phyloP scores from a whole-genome alignment of 2,797 vertebrate genomes.

The Pseudomugil gertrudae region DNA sequence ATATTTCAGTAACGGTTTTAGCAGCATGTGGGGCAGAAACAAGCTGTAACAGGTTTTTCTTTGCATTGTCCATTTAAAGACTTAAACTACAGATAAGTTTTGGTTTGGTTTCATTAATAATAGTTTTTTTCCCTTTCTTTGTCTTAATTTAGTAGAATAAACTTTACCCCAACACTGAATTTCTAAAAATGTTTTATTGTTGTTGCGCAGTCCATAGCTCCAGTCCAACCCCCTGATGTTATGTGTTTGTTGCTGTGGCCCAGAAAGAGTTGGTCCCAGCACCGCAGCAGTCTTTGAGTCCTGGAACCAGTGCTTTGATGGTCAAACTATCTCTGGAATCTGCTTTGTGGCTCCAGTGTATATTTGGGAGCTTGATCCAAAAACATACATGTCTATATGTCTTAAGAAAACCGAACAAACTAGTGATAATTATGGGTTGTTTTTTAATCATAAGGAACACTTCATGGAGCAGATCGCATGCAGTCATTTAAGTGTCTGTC shows the following conservation, averaged over 20 bases:
- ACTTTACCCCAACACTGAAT: too few relatives aligned
- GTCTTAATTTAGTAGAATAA: too few relatives aligned
- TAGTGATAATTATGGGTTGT: neutral
- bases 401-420: neutral
- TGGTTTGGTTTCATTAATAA: too few relatives aligned
- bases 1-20: neutral
- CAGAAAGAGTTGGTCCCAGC: neutral
- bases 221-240: too few relatives aligned
- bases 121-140: too few relatives aligned
- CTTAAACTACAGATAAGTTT: too few relatives aligned
- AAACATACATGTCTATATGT: too few relatives aligned
- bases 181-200: too few relatives aligned
- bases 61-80: too few relatives aligned
- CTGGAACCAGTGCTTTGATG: neutral
- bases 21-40: neutral
- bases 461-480: neutral
- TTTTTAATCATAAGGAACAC: neutral
- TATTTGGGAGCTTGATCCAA: neutral
- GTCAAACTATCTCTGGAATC: neutral
- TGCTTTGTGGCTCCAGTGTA: neutral
- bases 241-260: neutral
- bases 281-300: neutral
- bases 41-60: neutral
- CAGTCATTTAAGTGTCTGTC: slow-evolving; percentile 1
- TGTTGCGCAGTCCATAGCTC: too few relatives aligned